Percentiles rank a stretch among this genome's conserved stretches.
Evolutionary conservation across 2,797 vertebrate genomes (phyloP).

Genomic region (Gadopsis marmoratus): DNA sequence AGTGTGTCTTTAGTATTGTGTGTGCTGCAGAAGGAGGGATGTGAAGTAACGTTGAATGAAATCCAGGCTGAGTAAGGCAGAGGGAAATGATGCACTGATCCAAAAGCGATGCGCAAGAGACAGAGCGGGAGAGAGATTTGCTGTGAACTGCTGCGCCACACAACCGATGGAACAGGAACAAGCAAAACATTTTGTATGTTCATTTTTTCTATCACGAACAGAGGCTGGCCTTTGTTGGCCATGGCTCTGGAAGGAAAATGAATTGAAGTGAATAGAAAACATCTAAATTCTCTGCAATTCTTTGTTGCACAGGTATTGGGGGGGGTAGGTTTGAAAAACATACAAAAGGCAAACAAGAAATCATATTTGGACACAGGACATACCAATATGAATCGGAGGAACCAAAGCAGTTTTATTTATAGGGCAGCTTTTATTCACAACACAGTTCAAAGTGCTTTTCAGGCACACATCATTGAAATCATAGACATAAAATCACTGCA

Average conservation of each 20-base stretch:
- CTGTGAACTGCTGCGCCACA: conserved; percentile 4
- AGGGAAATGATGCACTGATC: conserved; percentile 22
- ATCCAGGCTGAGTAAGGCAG: conserved; percentile 13
- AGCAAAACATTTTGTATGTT: background rate
- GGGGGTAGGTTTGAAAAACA: background rate
- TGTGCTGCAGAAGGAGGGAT: conserved; percentile 26
- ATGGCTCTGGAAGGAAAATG: background rate
- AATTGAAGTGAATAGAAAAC: background rate
- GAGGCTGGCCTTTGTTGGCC: background rate
- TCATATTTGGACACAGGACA: conserved; percentile 1
- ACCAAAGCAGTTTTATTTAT: conserved; percentile 37
- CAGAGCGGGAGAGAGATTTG: background rate
- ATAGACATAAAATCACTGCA: background rate
- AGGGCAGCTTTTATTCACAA: conserved; percentile 28
- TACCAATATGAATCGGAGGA: background rate
- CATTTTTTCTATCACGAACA: background rate
- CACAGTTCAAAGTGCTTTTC: background rate
- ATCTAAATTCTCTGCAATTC: background rate
- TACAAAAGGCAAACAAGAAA: background rate
- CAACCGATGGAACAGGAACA: background rate
- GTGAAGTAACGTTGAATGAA: conserved; percentile 39
- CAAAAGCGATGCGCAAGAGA: background rate
- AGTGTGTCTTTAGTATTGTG: conserved; percentile 27
- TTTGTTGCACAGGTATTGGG: conserved; percentile 2
- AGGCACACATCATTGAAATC: background rate